Evolutionary conservation across 2,888 invertebrate species (phyloP), one percentile per base, ranked within the genome.

Genomic region (Eudasyphora cyanicolor): DNA sequence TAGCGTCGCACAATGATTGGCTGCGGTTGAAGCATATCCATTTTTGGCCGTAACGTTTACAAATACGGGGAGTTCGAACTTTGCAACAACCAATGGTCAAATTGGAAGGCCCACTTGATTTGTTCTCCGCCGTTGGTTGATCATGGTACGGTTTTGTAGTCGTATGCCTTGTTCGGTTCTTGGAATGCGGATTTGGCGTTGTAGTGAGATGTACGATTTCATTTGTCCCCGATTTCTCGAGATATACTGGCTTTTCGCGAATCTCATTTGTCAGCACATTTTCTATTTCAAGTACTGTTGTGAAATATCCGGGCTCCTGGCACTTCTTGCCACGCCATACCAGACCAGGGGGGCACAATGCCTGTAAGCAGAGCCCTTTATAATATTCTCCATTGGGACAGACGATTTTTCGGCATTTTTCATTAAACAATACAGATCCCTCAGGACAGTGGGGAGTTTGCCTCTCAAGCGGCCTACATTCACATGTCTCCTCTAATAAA

Each of bases 201-300:
- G 45, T 73, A 0, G 70, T 29, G 19, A 27, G 45, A 45, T 73
- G 38, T 35, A 82, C 70, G 3, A 82, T 4, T 8, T 80, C 27
- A 42, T 77, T 77, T 10, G n/a, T 38, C 4, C n/a, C 19, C 7
- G 5, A 76, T 10, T 14, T 57, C 27, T 35, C 45, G 8, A 74
- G 1, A 38, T 51, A 51, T 10, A 64, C 21, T 6, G 86, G 73
- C 2, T 79, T 71, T 35, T 87, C 83, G 6, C 81, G 74, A 1
- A 87, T 76, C 21, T 84, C 78, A 70, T 89, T 90, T 17, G 77
- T 86, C 4, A 89, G 74, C 3, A 87, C 82, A 81, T 90, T 90
- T 14, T 87, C 86, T 0, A 89, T 89, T 76, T 90, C 88, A 6
- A 89, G 77, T 29, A 90, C 85, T 2, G 89, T 89, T 49, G 87